phyloP scores from a whole-genome alignment of 2,113 vertebrate species.

The Sapayoa aenigma region DNA sequence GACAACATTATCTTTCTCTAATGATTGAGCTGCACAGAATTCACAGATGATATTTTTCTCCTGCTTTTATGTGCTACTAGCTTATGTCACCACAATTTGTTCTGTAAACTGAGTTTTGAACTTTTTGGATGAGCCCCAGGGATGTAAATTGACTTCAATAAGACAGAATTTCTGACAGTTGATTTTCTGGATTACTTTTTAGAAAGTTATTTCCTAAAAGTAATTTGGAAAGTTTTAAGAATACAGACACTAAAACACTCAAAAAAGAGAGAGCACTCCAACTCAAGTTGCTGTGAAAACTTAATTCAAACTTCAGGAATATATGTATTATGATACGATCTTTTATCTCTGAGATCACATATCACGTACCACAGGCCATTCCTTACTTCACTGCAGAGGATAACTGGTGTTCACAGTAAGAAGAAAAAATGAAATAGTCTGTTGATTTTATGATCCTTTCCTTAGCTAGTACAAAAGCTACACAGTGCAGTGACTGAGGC shows the following conservation, averaged over 20 bases:
- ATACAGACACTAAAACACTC: neutral
- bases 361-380: neutral
- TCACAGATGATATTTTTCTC: neutral
- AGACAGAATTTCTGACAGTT: neutral
- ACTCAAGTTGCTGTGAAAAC: neutral
- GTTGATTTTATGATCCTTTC: neutral
- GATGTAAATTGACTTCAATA: neutral
- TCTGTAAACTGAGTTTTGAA: neutral
- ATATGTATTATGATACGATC: neutral
- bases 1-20: neutral
- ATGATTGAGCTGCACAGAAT: neutral
- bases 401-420: neutral
- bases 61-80: neutral
- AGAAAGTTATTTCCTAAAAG: neutral
- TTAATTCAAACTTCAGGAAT: neutral
- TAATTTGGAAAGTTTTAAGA: neutral
- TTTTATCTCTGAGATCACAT: neutral
- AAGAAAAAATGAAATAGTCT: neutral
- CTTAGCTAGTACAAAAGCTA: neutral
- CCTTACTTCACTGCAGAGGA: neutral
- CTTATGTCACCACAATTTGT: neutral
- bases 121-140: neutral
- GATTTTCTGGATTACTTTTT: neutral
- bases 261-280: neutral
- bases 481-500: neutral